These are phyloP conservation scores for Polyommatus icarus DNA, from an alignment of 2,888 invertebrate species.

Conservation along the genomic window DNA sequence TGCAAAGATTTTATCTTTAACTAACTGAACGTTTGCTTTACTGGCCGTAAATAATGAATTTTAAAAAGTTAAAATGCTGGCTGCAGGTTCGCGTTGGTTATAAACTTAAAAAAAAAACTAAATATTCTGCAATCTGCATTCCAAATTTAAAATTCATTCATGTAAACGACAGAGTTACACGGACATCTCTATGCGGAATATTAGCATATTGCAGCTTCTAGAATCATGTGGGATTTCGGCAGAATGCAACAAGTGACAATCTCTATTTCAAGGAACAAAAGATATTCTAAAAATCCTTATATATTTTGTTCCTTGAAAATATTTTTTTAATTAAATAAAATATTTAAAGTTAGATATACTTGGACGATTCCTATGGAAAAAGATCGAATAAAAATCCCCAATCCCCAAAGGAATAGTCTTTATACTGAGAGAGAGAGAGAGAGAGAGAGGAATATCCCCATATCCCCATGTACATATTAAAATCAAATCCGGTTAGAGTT, in stretches of 20 bases:
- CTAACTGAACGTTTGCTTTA: conserved; percentile 7
- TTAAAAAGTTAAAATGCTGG: neutral
- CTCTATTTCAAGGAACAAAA: neutral
- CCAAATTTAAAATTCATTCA: conserved; percentile 16
- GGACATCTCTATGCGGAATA: conserved; percentile 15
- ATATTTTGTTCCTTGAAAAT: too few species aligned
- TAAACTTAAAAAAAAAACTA: neutral
- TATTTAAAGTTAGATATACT: too few species aligned
- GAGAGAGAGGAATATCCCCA: too few species aligned
- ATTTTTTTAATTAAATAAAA: too few species aligned
- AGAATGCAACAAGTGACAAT: conserved; percentile 7
- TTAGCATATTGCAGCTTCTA: conserved; percentile 20
- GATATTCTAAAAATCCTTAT: too few species aligned
- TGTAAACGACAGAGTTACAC: neutral
- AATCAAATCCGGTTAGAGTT: too few species aligned
- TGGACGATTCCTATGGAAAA: too few species aligned
- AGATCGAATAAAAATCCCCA: too few species aligned
- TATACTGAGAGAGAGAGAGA: too few species aligned
- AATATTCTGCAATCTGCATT: neutral
- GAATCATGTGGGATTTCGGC: neutral
- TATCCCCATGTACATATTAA: too few species aligned
- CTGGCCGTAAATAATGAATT: conserved; percentile 8
- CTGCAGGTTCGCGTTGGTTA: neutral
- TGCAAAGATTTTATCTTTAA: neutral
- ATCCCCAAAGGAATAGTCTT: too few species aligned